Evolutionary conservation across 1,140 invertebrate species (phyloP).

Genomic region (Cotesia chilonis): DNA sequence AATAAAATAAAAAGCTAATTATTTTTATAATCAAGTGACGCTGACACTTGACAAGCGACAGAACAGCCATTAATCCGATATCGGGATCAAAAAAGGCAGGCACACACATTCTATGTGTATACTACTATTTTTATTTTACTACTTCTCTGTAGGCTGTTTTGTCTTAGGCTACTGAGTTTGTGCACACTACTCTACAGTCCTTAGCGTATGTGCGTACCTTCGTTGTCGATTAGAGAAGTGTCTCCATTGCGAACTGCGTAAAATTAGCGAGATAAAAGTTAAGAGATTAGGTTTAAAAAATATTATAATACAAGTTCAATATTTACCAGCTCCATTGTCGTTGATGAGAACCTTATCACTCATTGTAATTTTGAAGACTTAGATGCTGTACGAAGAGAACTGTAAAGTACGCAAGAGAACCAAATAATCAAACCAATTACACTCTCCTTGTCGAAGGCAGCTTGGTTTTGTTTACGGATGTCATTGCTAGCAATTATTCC

Average conservation of each 20-base stretch:
- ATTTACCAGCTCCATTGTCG: constrained; percentile 74
- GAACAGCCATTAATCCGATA: constrained; percentile 18
- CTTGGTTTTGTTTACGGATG: constrained; percentile 47
- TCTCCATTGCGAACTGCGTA: constrained; percentile 60
- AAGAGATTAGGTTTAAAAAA: constrained; percentile 24
- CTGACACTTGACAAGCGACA: constrained; percentile 3
- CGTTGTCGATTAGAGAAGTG: constrained; percentile 60
- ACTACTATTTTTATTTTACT: constrained; percentile 9
- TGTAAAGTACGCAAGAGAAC: constrained; percentile 95
- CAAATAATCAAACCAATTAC: constrained; percentile 93
- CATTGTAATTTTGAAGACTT: constrained; percentile 79
- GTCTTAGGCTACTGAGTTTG: constrained; percentile 32
- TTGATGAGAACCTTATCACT: constrained; percentile 79
- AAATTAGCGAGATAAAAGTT: constrained; percentile 35
- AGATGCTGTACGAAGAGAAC: constrained; percentile 85
- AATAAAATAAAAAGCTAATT: neutral
- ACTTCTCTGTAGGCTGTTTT: constrained; percentile 16
- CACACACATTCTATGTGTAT: constrained; percentile 53
- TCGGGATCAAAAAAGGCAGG: constrained; percentile 49
- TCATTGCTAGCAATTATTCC: constrained; percentile 59
- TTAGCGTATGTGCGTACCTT: constrained; percentile 63
- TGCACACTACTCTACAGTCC: constrained; percentile 10
- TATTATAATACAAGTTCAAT: constrained; percentile 36
- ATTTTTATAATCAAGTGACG: neutral
- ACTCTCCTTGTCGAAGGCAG: constrained; percentile 81